Conservation (phyloP, 2,797 vertebrate species). For the Euthynnus affinis region DNA sequence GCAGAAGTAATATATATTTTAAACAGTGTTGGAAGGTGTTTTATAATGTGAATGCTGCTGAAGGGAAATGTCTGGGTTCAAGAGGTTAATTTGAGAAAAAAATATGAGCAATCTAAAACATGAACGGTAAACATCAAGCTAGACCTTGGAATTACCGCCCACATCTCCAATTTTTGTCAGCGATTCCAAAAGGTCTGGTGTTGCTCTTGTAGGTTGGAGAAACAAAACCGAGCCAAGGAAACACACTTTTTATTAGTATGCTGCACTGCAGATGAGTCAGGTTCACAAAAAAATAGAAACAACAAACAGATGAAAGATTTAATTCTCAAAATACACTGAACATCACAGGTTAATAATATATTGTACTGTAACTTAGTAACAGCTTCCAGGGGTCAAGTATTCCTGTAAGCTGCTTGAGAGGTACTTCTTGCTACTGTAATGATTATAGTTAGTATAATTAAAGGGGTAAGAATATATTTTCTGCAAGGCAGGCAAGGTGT, state of each 20-base stretch:
- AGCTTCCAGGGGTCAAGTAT: conserved; percentile 5
- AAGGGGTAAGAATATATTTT: conserved; percentile 9
- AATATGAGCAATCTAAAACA: conserved; percentile 25
- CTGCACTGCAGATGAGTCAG: conserved; percentile 17
- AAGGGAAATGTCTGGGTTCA: conserved; percentile 16
- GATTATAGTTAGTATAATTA: conserved; percentile 7
- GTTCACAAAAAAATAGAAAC: background rate
- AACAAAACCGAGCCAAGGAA: conserved; percentile 13
- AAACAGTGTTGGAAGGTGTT: conserved; percentile 2
- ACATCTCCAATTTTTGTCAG: conserved; percentile 18
- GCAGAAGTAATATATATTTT: background rate
- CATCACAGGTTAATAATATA: background rate
- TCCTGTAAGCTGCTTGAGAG: conserved; percentile 12
- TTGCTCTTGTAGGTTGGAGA: conserved; percentile 25
- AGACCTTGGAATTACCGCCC: conserved; percentile 25
- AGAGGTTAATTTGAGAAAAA: conserved; percentile 31
- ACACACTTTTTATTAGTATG: conserved; percentile 39
- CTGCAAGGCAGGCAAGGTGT: conserved; percentile 11
- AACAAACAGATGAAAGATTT: conserved; percentile 13
- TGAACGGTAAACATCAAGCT: conserved; percentile 24
- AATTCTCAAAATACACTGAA: background rate
- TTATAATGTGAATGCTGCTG: background rate
- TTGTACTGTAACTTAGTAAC: background rate
- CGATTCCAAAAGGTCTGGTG: conserved; percentile 9
- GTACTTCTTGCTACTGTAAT: background rate